Percentiles rank a stretch among this genome's conserved stretches.
phyloP scores from a whole-genome alignment of 2,888 invertebrate genomes.

The Nebria brevicollis region DNA sequence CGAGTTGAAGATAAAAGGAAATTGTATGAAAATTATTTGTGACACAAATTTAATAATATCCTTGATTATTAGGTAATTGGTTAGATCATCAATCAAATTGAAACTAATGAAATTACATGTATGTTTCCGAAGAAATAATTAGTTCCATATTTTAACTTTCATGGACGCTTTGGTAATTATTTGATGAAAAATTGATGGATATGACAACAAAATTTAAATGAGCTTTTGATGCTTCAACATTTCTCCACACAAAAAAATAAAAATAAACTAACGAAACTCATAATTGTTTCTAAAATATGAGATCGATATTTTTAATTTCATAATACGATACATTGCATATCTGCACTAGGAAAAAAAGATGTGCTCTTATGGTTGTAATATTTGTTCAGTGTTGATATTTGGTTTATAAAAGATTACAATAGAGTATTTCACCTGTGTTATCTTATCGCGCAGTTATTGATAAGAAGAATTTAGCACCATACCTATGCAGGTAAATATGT shows the following conservation, averaged over 20 bases:
- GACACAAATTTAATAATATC: neutral
- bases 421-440: slow-evolving; percentile 2
- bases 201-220: neutral
- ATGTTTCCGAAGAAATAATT: neutral
- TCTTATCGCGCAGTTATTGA: slow-evolving; percentile 38
- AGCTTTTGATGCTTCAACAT: neutral
- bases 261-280: neutral
- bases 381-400: neutral
- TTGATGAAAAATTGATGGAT: neutral
- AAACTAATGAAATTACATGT: neutral
- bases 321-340: neutral
- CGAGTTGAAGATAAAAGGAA: no score
- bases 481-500: slow-evolving; percentile 10
- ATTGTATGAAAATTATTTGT: neutral
- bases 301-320: no score
- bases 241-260: neutral
- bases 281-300: neutral
- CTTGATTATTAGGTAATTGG: neutral
- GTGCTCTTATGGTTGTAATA: neutral
- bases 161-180: neutral
- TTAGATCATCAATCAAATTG: slow-evolving; percentile 1
- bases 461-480: slow-evolving; percentile 30
- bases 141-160: neutral
- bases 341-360: neutral
- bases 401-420: neutral